Evolutionary conservation across 2,888 invertebrate genomes (phyloP).

Genomic region (Phasia obesa): DNA sequence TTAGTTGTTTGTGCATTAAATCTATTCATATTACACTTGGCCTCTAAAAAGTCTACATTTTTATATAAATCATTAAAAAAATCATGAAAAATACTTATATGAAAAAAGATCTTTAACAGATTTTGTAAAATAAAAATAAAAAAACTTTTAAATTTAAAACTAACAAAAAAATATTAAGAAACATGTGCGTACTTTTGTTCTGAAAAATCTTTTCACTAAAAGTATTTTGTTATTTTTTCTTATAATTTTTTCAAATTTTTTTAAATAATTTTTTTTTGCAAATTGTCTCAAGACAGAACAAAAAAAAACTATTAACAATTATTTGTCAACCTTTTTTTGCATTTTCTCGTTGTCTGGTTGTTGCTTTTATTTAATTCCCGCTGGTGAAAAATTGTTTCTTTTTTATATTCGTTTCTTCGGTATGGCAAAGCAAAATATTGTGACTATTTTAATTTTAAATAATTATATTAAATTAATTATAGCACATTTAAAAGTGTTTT

Average conservation of each 20-base stretch:
- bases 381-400: constrained; percentile 46
- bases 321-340: constrained; percentile 54
- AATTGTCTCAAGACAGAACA: constrained; percentile 25
- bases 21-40: constrained; percentile 82
- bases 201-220: not conserved
- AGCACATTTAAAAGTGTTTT: constrained; percentile 56
- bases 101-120: constrained; percentile 52
- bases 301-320: constrained; percentile 40
- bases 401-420: constrained; percentile 29
- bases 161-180: constrained; percentile 8
- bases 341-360: constrained; percentile 26
- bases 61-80: constrained; percentile 40
- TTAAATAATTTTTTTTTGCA: constrained; percentile 3
- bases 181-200: constrained; percentile 22
- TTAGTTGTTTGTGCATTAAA: constrained; percentile 71
- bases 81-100: constrained; percentile 25
- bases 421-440: not conserved
- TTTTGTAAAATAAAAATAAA: constrained; percentile 9
- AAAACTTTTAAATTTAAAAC: constrained; percentile 25
- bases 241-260: not conserved
- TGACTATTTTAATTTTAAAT: constrained; percentile 44
- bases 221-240: not conserved
- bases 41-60: constrained; percentile 75
- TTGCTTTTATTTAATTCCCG: constrained; percentile 50
- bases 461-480: constrained; percentile 58